A percentile compares a stretch with the other conserved stretches of the same genome.
phyloP scores from a whole-genome alignment of 2,797 vertebrate species.

The Podargus strigoides region DNA sequence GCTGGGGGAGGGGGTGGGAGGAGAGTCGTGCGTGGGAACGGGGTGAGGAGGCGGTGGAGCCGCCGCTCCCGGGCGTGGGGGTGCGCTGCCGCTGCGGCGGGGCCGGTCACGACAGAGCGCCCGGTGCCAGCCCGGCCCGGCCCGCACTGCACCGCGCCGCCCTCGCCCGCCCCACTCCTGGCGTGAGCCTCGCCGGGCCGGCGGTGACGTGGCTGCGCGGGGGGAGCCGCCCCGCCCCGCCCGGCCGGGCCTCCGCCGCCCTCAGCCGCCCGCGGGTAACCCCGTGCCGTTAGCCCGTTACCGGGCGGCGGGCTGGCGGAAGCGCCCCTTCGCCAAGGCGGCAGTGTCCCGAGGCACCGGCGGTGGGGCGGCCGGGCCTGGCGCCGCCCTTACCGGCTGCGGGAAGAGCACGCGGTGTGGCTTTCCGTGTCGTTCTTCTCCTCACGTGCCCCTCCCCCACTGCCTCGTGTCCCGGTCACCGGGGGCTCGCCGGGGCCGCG shows the following conservation, averaged over 20 bases:
- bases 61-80: too few relatives aligned
- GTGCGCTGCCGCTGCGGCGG: too few relatives aligned
- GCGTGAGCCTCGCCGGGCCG: background rate
- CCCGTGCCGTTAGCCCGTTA: background rate
- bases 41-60: too few relatives aligned
- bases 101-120: background rate
- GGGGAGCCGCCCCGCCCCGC: background rate
- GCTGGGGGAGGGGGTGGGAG: background rate
- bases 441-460: accelerated
- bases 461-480: background rate
- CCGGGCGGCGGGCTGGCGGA: background rate
- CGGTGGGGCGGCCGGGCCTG: too few relatives aligned
- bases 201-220: background rate
- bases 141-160: background rate
- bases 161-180: background rate
- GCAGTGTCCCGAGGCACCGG: background rate
- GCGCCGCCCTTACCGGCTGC: background rate
- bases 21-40: accelerated
- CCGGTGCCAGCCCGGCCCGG: background rate
- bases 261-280: too few relatives aligned
- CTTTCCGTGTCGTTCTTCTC: too few relatives aligned
- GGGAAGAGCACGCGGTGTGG: background rate
- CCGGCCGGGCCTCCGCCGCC: too few relatives aligned
- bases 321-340: background rate
- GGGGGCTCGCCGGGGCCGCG: background rate